Base-by-base conservation (phyloP, 2,113 vertebrate species). In the Alouatta palliata region DNA sequence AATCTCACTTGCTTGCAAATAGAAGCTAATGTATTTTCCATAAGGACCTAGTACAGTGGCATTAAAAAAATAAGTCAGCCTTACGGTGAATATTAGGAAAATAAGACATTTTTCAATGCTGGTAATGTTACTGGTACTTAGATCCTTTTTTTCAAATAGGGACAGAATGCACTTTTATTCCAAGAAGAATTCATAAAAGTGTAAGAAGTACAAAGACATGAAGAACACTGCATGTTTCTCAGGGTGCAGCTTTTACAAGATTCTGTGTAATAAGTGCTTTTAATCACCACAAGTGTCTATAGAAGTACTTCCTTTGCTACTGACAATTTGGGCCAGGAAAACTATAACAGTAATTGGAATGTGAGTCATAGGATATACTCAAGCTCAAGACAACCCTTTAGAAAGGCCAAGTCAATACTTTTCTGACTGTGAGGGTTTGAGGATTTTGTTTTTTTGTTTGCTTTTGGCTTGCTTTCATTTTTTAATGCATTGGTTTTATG, bases 311-410 rank as follows among this genome's bases (percentile, higher is more conserved):
- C 91, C 91, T 73, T 94, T 90, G 77, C 90, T 81, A 30, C 56
- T 37, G 82, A 96, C 87, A 32, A 91, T 93, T 87, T 97, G 96
- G 91, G 96, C 20, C 93, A 70, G 68, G 87, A 88, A 68, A 21
- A 47, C 49, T 20, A 2, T 35, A 43, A 20, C 30, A 76, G 61
- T 37, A 73, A 91, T 20, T 80, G 83, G 35, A 58, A 27, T 71
- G n/a, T 91, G 93, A 97, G 96, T 96, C 96, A 97, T 75, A 94
- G 88, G 96, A 94, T 82, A 86, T 52, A 49, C 77, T 66, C 87
- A 4, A 93, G 80, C 76, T 96, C 90, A 83, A 54, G 37, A 86
- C 4, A 84, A 37, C 75, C 80, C 79, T 86, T 49, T n/a, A 79
- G 21, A 66, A 90, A 95, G 32, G 61, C 43, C 47, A 88, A 93